A percentile compares a stretch with the other conserved stretches of the same genome.
These are phyloP conservation scores for Sinotaia quadrata DNA, from an alignment of 2,888 invertebrate genomes.

Conservation along the genomic window DNA sequence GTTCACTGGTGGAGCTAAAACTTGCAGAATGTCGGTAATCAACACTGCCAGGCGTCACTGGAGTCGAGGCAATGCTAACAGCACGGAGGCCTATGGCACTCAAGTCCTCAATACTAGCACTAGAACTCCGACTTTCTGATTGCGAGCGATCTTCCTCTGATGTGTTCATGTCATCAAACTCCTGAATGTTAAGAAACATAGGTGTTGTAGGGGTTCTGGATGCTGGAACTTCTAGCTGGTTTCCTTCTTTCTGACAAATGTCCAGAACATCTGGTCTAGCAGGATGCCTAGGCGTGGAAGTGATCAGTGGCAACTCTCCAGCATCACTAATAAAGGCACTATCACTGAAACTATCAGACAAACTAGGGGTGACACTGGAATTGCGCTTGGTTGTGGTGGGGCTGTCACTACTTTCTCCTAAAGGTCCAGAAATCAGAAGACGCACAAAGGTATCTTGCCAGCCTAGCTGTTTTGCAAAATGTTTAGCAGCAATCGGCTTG, in stretches of 20 bases:
- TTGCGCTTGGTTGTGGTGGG: background rate
- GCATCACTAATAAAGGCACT: conserved; percentile 1
- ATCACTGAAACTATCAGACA: conserved; percentile 3
- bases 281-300: conserved; percentile 19
- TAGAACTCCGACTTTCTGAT: conserved; percentile 61
- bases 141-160: conserved; percentile 50
- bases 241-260: conserved; percentile 9
- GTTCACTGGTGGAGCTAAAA: conserved; percentile 12
- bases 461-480: conserved; percentile 70
- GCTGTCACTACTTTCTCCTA: background rate
- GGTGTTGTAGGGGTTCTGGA: conserved; percentile 50
- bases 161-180: conserved; percentile 46
- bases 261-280: conserved; percentile 19
- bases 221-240: conserved; percentile 6
- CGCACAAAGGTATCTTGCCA: conserved; percentile 76
- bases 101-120: conserved; percentile 64
- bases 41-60: background rate
- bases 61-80: conserved; percentile 6
- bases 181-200: conserved; percentile 48
- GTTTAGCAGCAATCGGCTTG: conserved; percentile 58
- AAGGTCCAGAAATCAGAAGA: conserved; percentile 46
- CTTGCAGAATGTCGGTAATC: too few relatives aligned
- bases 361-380: background rate
- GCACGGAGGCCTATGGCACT: conserved; percentile 16
- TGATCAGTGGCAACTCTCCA: conserved; percentile 1